A percentile compares a stretch with the other conserved stretches of the same genome.
Evolutionary conservation across 1,140 invertebrate genomes (phyloP).

Genomic region (Pogonus chalceus): DNA sequence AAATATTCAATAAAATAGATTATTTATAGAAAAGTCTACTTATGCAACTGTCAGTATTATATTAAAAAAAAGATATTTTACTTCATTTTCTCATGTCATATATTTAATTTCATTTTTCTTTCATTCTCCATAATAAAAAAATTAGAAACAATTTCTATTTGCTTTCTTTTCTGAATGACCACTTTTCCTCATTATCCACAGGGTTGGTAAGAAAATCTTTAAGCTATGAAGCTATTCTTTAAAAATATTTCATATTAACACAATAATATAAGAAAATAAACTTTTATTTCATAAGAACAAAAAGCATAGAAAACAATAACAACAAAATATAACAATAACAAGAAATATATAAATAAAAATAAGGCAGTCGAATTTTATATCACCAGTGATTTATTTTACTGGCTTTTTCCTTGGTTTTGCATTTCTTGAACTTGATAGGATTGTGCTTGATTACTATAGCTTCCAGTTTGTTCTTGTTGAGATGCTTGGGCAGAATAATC

Average conservation of each 20-base stretch:
- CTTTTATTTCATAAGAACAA: neutral
- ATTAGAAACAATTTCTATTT: too few species aligned
- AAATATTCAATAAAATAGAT: neutral
- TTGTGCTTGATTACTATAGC: neutral
- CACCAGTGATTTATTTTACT: neutral
- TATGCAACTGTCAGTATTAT: neutral
- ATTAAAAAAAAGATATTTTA: too few species aligned
- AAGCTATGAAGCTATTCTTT: too few species aligned
- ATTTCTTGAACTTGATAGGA: neutral
- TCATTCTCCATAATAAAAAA: too few species aligned
- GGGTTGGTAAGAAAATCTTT: too few species aligned
- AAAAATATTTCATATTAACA: too few species aligned
- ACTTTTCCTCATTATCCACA: too few species aligned
- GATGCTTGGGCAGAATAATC: neutral
- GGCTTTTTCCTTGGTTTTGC: neutral
- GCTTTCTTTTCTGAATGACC: too few species aligned
- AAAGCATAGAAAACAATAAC: neutral
- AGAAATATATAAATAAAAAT: neutral
- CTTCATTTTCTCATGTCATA: neutral
- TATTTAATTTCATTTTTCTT: too few species aligned
- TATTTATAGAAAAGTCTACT: neutral
- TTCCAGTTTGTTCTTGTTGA: neutral
- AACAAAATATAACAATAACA: neutral
- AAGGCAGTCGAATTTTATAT: neutral
- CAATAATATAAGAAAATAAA: neutral